A percentile compares a stretch with the other conserved stretches of the same genome.
Conservation (phyloP, 2,888 invertebrate genomes). For the Perdita meconis region DNA sequence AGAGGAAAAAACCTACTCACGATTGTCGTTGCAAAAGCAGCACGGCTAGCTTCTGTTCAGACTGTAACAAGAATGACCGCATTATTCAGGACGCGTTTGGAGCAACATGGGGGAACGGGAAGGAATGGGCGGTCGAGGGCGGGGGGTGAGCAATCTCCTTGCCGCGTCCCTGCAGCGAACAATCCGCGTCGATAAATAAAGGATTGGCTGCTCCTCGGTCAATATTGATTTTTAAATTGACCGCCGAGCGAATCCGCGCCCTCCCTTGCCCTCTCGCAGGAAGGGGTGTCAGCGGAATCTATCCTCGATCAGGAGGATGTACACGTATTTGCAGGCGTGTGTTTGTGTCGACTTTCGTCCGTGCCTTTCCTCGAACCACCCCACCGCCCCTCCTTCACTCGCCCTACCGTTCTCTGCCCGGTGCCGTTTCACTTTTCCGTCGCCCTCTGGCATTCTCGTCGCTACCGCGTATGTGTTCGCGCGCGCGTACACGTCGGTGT, state of each 20-base stretch:
- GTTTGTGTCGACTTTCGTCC: constrained; percentile 37
- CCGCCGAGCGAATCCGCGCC: constrained; percentile 81
- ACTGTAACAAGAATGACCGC: constrained; percentile 77
- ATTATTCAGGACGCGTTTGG: constrained; percentile 82
- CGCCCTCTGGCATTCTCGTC: constrained; percentile 46
- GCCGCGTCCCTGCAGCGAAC: constrained; percentile 77
- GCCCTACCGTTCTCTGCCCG: constrained; percentile 30
- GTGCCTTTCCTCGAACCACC: constrained; percentile 36
- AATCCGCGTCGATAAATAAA: constrained; percentile 83
- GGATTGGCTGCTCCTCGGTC: constrained; percentile 82
- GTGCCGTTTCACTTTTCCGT: constrained; percentile 34
- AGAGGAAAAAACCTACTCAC: constrained; percentile 15
- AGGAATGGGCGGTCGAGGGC: constrained; percentile 56
- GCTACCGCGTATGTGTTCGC: constrained; percentile 18
- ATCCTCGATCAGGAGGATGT: constrained; percentile 62
- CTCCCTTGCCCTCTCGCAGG: constrained; percentile 44
- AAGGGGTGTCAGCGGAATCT: constrained; percentile 59
- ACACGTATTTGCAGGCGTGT: constrained; percentile 57
- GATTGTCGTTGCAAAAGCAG: constrained; percentile 62
- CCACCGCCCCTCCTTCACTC: too few species aligned
- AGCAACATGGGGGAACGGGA: constrained; percentile 77
- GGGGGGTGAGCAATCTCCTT: constrained; percentile 70
- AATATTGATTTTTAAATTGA: constrained; percentile 85
- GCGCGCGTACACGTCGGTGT: too few species aligned
- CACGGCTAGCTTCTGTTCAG: constrained; percentile 34